Evolutionary conservation across 1,140 invertebrate species (phyloP).

Genomic region (Callitettix versicolor): DNA sequence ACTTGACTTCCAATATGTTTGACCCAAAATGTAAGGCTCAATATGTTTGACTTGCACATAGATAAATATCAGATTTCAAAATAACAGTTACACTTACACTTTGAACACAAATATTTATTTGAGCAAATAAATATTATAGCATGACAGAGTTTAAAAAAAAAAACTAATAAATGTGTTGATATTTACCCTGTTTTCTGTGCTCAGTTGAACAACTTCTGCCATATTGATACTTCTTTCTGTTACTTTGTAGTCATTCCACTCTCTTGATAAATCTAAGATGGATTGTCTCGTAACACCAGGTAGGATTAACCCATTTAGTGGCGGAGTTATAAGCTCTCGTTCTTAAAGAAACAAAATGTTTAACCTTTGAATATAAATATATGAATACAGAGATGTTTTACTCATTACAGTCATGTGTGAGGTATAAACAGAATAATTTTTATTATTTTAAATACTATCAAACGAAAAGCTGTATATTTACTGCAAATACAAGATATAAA

Average conservation of each 20-base stretch:
- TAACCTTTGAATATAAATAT: constrained; percentile 4
- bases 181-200: constrained; percentile 75
- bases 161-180: too few relatives aligned
- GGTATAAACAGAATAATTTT: too few relatives aligned
- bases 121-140: neutral
- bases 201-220: constrained; percentile 61
- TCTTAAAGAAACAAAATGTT: constrained; percentile 44
- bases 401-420: too few relatives aligned
- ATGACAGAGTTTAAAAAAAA: too few relatives aligned
- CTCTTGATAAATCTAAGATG: constrained; percentile 64
- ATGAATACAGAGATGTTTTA: too few relatives aligned
- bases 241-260: constrained; percentile 84
- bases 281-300: constrained; percentile 88
- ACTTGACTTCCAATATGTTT: too few relatives aligned
- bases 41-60: too few relatives aligned
- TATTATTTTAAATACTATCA: too few relatives aligned
- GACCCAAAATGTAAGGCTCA: too few relatives aligned
- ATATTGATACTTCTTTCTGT: constrained; percentile 79
- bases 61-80: too few relatives aligned
- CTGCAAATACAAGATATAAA: too few relatives aligned
- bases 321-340: constrained; percentile 86
- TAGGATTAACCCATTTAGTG: constrained; percentile 80
- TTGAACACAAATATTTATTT: constrained; percentile 42
- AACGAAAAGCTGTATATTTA: too few relatives aligned
- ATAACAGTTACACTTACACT: constrained; percentile 75